Percentiles rank a stretch among this genome's conserved stretches.
Conservation (phyloP, 1,140 invertebrate species). For the Orchestia grillus region DNA sequence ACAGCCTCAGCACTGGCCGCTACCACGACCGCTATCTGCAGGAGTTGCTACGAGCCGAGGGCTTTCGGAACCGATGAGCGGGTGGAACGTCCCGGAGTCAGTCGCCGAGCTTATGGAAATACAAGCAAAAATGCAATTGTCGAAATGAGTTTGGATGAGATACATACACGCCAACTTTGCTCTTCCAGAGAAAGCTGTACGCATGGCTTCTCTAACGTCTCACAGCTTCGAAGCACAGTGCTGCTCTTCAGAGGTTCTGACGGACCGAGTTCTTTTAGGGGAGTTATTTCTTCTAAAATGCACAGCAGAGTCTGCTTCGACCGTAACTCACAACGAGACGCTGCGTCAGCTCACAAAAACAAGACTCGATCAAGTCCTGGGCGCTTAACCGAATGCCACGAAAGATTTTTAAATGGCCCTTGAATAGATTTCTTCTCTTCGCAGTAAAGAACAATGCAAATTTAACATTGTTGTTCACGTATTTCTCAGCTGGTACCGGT, state of each 20-base stretch:
- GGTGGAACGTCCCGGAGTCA: not conserved
- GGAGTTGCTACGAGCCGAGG: not conserved
- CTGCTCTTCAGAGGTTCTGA: not conserved
- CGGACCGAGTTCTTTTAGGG: not conserved
- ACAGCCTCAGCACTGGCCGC: not conserved
- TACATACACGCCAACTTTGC: not conserved
- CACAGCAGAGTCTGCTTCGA: not conserved
- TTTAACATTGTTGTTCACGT: no score
- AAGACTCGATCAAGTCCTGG: no score
- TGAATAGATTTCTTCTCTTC: no score
- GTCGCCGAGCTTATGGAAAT: not conserved
- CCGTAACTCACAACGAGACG: not conserved
- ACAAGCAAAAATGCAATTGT: not conserved
- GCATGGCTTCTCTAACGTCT: not conserved
- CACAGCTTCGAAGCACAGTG: not conserved
- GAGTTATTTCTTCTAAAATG: not conserved
- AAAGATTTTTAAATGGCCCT: no score
- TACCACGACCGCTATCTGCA: not conserved
- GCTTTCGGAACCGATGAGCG: not conserved
- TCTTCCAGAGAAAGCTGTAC: not conserved
- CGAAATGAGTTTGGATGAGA: not conserved
- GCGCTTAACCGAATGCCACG: no score
- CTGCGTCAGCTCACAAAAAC: not conserved
- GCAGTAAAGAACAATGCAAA: no score
- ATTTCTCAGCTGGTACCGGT: no score